These are phyloP conservation scores for Akabosia matsudoensis DNA, from an alignment of 1,140 invertebrate species.

Conservation along the genomic window DNA sequence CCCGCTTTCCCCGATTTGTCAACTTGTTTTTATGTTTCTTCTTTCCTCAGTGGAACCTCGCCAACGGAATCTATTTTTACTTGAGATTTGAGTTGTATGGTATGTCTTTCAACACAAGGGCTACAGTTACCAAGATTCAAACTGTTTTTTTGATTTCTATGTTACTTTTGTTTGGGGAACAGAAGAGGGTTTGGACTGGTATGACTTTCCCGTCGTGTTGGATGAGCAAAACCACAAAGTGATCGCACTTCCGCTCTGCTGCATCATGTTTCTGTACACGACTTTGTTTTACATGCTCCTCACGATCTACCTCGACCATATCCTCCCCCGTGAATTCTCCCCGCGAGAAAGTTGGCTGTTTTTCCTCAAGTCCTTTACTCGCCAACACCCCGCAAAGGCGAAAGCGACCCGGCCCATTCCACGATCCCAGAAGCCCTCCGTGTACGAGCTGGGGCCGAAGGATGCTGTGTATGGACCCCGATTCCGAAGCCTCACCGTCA, in stretches of 20 bases:
- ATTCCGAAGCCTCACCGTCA: not conserved
- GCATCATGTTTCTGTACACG: not conserved
- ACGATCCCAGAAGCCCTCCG: not conserved
- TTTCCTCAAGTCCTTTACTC: not conserved
- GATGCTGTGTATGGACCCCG: not conserved
- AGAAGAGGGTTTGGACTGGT: conserved; percentile 17
- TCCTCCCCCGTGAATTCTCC: not conserved
- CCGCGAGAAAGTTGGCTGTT: conserved; percentile 1
- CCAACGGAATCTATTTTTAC: conserved; percentile 11
- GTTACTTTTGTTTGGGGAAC: not conserved
- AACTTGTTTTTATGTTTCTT: conserved; percentile 9
- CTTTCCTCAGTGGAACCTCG: conserved; percentile 6
- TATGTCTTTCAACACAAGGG: not conserved
- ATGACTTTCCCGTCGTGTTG: conserved; percentile 15
- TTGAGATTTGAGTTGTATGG: conserved; percentile 14
- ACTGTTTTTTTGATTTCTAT: not conserved
- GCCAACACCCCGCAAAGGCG: not conserved
- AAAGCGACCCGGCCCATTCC: conserved; percentile 1
- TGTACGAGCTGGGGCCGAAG: conserved; percentile 3
- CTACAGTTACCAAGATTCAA: not conserved
- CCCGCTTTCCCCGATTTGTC: no score
- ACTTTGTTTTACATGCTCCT: not conserved
- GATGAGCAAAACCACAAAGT: not conserved
- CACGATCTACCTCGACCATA: conserved; percentile 5
- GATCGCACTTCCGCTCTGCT: not conserved